Conservation (phyloP, 2,888 invertebrate species). For the Xanthia icteritia region DNA sequence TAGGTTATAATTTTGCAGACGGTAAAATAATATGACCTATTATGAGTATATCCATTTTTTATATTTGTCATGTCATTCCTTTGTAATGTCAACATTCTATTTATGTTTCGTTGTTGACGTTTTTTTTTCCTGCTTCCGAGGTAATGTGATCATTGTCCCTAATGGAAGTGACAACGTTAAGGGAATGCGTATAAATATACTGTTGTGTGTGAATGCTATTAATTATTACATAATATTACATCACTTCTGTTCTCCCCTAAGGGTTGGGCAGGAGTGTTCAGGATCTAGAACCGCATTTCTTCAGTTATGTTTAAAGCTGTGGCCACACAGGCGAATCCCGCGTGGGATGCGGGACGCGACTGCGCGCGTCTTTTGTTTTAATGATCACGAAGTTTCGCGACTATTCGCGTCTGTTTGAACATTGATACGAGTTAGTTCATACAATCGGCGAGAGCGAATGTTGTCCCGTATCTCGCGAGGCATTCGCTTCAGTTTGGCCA, state of each 20-base stretch:
- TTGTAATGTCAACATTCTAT: conserved; percentile 11
- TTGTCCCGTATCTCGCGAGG: not conserved
- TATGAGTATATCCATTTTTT: not conserved
- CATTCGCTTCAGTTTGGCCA: not conserved
- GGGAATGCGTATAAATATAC: not conserved
- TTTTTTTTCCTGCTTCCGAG: not conserved
- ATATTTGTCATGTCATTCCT: not conserved
- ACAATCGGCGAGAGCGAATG: not conserved
- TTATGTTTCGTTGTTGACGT: not conserved
- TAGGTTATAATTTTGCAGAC: not conserved
- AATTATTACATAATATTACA: not conserved
- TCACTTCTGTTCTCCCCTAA: not conserved
- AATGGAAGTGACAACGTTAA: conserved; percentile 11
- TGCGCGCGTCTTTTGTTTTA: not conserved
- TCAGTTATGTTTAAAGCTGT: not conserved
- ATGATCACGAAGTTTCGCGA: not conserved
- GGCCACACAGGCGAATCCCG: not conserved
- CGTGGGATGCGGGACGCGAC: fast-evolving
- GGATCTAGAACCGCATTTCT: not conserved
- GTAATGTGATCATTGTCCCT: conserved; percentile 4
- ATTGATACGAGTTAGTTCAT: not conserved
- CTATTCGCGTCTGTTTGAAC: not conserved
- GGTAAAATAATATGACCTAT: not conserved
- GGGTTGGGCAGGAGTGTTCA: not conserved
- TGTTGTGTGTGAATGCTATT: not conserved